Evolutionary conservation across 2,888 invertebrate species (phyloP).

Genomic region (Amiota communis): DNA sequence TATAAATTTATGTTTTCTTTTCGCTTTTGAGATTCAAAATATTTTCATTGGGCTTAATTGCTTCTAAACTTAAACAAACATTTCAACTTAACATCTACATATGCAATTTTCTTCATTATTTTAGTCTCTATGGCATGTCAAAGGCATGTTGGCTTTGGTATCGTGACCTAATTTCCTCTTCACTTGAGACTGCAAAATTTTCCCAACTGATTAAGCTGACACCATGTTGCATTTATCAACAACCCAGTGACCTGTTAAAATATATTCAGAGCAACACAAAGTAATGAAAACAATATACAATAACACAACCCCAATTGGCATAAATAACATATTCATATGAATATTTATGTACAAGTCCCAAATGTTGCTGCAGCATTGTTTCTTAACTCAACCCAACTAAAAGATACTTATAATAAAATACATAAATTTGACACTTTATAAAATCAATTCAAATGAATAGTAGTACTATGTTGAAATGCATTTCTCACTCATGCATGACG

Average conservation of each 20-base stretch:
- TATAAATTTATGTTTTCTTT: too few species aligned
- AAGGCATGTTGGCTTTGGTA: not conserved
- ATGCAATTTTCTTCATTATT: too few species aligned
- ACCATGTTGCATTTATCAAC: not conserved
- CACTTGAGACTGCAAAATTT: constrained; percentile 47
- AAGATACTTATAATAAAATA: constrained; percentile 33
- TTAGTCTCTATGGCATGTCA: too few species aligned
- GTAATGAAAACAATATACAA: not conserved
- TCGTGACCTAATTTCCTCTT: constrained; percentile 33
- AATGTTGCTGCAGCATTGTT: constrained; percentile 4
- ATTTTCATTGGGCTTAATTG: too few species aligned
- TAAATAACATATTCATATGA: constrained; percentile 15
- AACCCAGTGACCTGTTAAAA: constrained; percentile 10
- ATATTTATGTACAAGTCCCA: constrained; percentile 16
- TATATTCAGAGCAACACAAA: not conserved
- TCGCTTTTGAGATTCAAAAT: too few species aligned
- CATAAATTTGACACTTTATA: constrained; percentile 57
- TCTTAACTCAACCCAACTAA: constrained; percentile 6
- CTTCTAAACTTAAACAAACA: too few species aligned
- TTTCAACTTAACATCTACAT: too few species aligned
- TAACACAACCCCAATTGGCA: not conserved
- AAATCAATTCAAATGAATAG: constrained; percentile 48
- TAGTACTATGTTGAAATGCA: constrained; percentile 12
- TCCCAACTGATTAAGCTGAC: constrained; percentile 56
- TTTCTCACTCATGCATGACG: constrained; percentile 47